phyloP scores from a whole-genome alignment of 2,888 invertebrate species.

The Ischnura elegans region DNA sequence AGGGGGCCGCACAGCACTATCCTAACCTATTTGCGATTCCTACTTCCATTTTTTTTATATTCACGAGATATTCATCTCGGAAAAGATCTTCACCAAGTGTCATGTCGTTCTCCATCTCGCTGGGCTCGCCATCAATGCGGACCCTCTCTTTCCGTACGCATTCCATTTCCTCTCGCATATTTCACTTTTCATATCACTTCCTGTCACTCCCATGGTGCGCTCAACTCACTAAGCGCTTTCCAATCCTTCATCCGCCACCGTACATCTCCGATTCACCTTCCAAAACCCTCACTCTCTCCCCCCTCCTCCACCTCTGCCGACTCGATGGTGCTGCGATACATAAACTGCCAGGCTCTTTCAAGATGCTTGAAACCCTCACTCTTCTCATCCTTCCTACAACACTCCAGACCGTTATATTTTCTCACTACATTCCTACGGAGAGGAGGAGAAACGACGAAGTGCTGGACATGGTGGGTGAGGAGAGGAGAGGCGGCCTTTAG shows the following conservation, averaged over 20 bases:
- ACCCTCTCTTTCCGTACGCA: neutral
- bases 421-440: too few relatives aligned
- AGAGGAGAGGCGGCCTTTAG: too few relatives aligned
- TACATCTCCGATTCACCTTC: neutral
- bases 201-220: neutral
- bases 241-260: neutral
- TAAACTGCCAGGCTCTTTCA: neutral
- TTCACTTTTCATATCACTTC: slow-evolving; percentile 17
- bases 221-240: too few relatives aligned
- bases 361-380: neutral
- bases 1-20: too few relatives aligned
- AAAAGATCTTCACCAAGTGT: too few relatives aligned
- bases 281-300: too few relatives aligned
- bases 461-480: too few relatives aligned
- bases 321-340: neutral
- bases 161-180: neutral
- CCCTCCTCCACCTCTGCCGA: too few relatives aligned
- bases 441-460: too few relatives aligned
- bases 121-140: neutral
- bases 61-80: too few relatives aligned
- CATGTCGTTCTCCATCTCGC: neutral
- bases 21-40: neutral
- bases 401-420: too few relatives aligned
- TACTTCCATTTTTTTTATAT: neutral
- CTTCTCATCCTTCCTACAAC: neutral